Conservation (phyloP, 1,140 invertebrate genomes). For the Acromyrmex echinatior region DNA sequence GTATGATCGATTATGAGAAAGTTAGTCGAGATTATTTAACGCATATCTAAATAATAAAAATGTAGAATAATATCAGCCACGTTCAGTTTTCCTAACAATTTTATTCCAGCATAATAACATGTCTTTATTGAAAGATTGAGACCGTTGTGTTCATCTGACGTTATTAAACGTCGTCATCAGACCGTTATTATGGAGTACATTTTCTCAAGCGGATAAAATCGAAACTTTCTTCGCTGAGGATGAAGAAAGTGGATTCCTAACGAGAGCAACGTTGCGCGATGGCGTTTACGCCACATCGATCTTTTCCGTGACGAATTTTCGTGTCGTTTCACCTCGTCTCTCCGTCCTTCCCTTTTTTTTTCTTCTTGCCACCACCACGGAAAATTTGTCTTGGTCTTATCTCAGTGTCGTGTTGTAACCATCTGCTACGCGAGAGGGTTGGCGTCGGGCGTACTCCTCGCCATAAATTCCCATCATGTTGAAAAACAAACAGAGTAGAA, state of each 20-base stretch:
- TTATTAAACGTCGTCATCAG: slow-evolving; percentile 42
- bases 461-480: slow-evolving; percentile 74
- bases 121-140: slow-evolving; percentile 12
- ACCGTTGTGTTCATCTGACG: not conserved
- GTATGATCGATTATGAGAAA: not conserved
- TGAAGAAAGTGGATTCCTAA: slow-evolving; percentile 54
- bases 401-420: slow-evolving; percentile 64
- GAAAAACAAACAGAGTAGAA: slow-evolving; percentile 76
- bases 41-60: not conserved
- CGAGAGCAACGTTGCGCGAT: slow-evolving; percentile 32
- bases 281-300: slow-evolving; percentile 67
- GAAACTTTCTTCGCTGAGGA: slow-evolving; percentile 5
- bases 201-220: slow-evolving; percentile 33
- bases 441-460: slow-evolving; percentile 41
- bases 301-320: slow-evolving; percentile 68
- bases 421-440: slow-evolving; percentile 42
- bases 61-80: not conserved
- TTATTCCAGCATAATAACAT: not conserved
- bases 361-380: slow-evolving; percentile 10
- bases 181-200: slow-evolving; percentile 35
- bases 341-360: slow-evolving; percentile 26
- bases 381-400: slow-evolving; percentile 76
- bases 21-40: not conserved
- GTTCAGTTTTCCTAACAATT: not conserved
- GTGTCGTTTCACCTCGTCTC: slow-evolving; percentile 42